Conservation (phyloP, 2,113 vertebrate genomes). For the Polypterus senegalus region DNA sequence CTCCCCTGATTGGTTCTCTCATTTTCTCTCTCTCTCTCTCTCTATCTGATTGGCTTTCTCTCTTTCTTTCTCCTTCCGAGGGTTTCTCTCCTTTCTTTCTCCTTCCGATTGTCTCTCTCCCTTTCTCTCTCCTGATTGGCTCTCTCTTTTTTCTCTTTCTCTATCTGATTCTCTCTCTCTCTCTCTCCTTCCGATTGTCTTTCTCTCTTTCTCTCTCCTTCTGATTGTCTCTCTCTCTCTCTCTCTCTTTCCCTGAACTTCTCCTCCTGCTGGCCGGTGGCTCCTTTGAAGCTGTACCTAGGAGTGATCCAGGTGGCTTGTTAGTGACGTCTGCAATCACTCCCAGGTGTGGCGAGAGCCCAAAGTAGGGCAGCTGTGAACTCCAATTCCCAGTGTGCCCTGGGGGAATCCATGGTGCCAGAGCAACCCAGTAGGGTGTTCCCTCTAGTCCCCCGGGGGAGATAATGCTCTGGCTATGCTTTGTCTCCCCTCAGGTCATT, state of each 20-base stretch:
- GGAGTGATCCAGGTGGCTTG: too few species aligned
- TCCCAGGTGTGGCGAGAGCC: too few species aligned
- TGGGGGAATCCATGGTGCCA: too few species aligned
- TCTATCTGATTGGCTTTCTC: conserved; percentile 24
- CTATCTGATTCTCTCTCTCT: not conserved
- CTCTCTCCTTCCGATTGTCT: not conserved
- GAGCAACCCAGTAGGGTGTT: too few species aligned
- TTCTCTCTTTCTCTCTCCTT: not conserved
- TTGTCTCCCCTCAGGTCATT: too few species aligned
- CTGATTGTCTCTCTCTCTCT: not conserved
- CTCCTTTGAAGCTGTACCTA: not conserved
- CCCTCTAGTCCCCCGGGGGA: too few species aligned
- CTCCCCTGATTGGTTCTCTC: conserved; percentile 16
- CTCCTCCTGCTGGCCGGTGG: not conserved
- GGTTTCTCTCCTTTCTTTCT: not conserved
- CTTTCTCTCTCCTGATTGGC: too few species aligned
- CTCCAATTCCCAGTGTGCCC: too few species aligned
- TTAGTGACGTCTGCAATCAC: too few species aligned
- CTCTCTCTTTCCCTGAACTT: not conserved
- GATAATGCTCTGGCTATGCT: too few species aligned
- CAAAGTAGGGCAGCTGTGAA: too few species aligned
- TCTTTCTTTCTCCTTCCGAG: conserved; percentile 4
- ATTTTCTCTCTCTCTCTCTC: not conserved
- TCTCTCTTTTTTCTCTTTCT: not conserved
- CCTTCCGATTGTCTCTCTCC: not conserved